phyloP scores from a whole-genome alignment of 1,140 invertebrate genomes.

The Steinernema feltiae region DNA sequence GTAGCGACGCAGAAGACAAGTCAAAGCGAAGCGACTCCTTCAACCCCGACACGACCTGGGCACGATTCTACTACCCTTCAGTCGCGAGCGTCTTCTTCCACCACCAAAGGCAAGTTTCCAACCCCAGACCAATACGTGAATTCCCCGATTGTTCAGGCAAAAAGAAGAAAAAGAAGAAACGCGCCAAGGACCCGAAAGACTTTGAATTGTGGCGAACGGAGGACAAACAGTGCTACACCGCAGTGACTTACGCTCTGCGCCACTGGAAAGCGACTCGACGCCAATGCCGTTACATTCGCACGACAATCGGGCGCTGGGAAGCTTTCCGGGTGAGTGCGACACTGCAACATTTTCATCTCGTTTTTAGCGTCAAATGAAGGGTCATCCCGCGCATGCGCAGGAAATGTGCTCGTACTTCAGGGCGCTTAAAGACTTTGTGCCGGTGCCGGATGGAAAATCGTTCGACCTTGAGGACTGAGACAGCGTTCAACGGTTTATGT shows the following conservation, averaged over 20 bases:
- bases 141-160: conserved; percentile 1
- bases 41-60: too few relatives aligned
- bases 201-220: neutral
- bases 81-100: neutral
- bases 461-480: neutral
- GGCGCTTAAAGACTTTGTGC: neutral
- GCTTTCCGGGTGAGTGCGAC: neutral
- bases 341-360: too few relatives aligned
- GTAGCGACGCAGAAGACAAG: too few relatives aligned
- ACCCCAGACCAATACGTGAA: neutral
- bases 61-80: neutral
- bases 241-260: neutral
- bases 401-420: neutral
- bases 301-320: neutral
- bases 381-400: neutral
- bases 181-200: neutral
- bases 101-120: neutral
- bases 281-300: neutral
- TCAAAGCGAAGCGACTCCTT: too few relatives aligned
- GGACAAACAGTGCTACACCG: neutral
- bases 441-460: neutral
- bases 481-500: neutral
- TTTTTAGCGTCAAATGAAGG: neutral
- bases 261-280: neutral
- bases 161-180: conserved; percentile 7